Conservation (phyloP, 2,797 vertebrate genomes). For the Pseudomugil gertrudae region DNA sequence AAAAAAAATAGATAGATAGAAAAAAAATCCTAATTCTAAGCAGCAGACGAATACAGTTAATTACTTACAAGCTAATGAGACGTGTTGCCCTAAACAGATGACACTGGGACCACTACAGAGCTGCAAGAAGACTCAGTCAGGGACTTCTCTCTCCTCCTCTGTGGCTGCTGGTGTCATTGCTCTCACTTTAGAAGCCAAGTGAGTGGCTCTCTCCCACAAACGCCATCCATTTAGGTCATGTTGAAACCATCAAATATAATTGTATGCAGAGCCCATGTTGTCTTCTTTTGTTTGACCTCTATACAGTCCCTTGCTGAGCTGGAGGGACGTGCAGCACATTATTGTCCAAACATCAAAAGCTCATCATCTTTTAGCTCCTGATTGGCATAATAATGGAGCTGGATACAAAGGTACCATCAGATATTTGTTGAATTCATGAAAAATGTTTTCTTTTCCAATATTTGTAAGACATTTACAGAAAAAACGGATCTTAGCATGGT, state of each 20-base stretch:
- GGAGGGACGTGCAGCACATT: constrained; percentile 97
- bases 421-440: not conserved
- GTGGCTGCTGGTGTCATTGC: constrained; percentile 95
- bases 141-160: constrained; percentile 90
- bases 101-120: constrained; percentile 87
- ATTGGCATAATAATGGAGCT: constrained; percentile 93
- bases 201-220: constrained; percentile 63
- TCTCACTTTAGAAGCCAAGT: constrained; percentile 96
- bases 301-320: constrained; percentile 89
- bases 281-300: constrained; percentile 43
- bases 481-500: constrained; percentile 7
- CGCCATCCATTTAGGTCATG: constrained; percentile 24
- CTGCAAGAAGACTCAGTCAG: constrained; percentile 86
- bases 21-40: not conserved
- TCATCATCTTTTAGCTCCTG: constrained; percentile 88
- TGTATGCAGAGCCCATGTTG: constrained; percentile 1
- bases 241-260: constrained; percentile 24
- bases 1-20: not conserved
- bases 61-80: not conserved
- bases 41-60: constrained; percentile 2
- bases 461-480: constrained; percentile 12
- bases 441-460: not conserved
- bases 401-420: constrained; percentile 88
- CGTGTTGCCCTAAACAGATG: constrained; percentile 75
- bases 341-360: constrained; percentile 91